These are phyloP conservation scores for Oscheius onirici DNA, from an alignment of 2,888 invertebrate genomes.

Conservation along the genomic window DNA sequence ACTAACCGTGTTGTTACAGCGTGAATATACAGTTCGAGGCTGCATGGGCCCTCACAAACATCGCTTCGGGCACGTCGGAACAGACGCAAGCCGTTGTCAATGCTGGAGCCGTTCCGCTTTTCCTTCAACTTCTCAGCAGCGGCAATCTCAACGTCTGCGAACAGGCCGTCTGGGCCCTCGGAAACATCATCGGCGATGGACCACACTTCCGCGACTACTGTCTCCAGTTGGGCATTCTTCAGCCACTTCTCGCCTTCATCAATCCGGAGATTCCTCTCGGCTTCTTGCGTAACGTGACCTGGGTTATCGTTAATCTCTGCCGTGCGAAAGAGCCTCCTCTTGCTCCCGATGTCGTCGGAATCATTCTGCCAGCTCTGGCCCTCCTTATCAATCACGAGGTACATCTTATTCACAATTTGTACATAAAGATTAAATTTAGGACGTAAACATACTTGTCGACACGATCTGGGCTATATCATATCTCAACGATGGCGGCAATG, in stretches of 20 bases:
- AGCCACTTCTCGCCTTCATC: constrained; percentile 91
- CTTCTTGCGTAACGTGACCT: constrained; percentile 96
- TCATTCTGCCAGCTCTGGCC: constrained; percentile 89
- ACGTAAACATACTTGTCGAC: constrained; percentile 94
- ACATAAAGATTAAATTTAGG: constrained; percentile 72
- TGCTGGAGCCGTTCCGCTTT: constrained; percentile 92
- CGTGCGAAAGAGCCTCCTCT: constrained; percentile 36
- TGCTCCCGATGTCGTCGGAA: constrained; percentile 42
- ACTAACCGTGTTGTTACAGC: constrained; percentile 47
- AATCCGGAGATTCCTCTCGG: constrained; percentile 93
- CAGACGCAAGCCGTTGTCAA: constrained; percentile 86
- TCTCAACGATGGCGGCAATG: constrained; percentile 94
- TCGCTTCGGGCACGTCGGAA: constrained; percentile 94
- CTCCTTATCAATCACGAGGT: constrained; percentile 87
- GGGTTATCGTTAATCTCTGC: constrained; percentile 98
- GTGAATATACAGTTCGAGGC: constrained; percentile 86
- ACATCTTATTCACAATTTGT: not conserved
- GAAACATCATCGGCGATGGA: constrained; percentile 89
- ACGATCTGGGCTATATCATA: constrained; percentile 98
- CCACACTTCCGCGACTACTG: constrained; percentile 92
- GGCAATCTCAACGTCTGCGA: constrained; percentile 97
- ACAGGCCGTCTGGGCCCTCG: constrained; percentile 98
- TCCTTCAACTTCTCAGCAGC: constrained; percentile 88
- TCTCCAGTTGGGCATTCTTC: constrained; percentile 91
- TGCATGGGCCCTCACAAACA: constrained; percentile 98